These are phyloP conservation scores for Sinotaia quadrata DNA, from an alignment of 2,888 invertebrate genomes.

Conservation along the genomic window DNA sequence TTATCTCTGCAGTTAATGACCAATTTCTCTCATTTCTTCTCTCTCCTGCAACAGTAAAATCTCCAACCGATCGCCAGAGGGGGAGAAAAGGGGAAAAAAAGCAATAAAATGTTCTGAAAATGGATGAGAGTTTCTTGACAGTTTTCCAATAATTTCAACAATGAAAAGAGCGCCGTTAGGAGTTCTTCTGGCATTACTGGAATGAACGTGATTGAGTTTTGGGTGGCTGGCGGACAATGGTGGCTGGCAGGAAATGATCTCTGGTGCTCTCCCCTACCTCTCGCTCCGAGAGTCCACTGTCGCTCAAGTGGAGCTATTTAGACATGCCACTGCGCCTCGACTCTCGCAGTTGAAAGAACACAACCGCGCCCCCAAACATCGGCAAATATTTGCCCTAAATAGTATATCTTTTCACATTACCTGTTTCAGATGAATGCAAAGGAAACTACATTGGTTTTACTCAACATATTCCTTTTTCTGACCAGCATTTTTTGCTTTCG, in stretches of 20 bases:
- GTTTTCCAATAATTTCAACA: constrained; percentile 41
- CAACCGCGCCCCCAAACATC: too few relatives aligned
- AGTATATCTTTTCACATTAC: too few relatives aligned
- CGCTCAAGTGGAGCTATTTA: too few relatives aligned
- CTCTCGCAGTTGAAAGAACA: too few relatives aligned
- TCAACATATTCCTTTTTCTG: too few relatives aligned
- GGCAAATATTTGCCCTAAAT: too few relatives aligned
- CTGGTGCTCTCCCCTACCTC: constrained; percentile 21
- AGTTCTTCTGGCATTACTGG: constrained; percentile 31
- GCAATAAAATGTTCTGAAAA: constrained; percentile 39
- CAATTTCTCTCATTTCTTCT: constrained; percentile 41
- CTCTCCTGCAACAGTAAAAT: constrained; percentile 37
- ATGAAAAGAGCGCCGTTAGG: constrained; percentile 36
- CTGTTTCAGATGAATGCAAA: too few relatives aligned
- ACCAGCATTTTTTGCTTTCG: too few relatives aligned
- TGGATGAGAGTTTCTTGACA: constrained; percentile 39
- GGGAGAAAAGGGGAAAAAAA: constrained; percentile 31
- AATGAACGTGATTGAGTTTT: constrained; percentile 32
- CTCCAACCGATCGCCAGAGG: constrained; percentile 32
- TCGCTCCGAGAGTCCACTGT: too few relatives aligned
- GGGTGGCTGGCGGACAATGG: constrained; percentile 27
- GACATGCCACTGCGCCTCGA: too few relatives aligned
- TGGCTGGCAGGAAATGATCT: constrained; percentile 35
- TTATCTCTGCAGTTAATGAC: constrained; percentile 40
- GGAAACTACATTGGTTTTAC: too few relatives aligned